These are phyloP conservation scores for Pseudomyrmex dendroicus DNA, from an alignment of 1,140 invertebrate genomes.

Conservation along the genomic window DNA sequence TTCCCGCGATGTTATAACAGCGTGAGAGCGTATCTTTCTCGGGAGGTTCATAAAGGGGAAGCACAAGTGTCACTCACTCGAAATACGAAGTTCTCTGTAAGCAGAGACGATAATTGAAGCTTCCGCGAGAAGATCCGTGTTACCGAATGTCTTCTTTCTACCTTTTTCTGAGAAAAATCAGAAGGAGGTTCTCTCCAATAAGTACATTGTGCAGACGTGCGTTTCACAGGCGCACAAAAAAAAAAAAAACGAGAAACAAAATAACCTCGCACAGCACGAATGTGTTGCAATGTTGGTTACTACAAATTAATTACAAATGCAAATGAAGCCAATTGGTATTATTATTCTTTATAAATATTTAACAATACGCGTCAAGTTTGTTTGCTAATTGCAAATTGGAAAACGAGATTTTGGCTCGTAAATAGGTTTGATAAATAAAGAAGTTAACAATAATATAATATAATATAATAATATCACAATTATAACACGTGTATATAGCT, in stretches of 20 bases:
- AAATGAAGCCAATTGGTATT: too few relatives aligned
- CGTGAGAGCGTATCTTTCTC: constrained; percentile 9
- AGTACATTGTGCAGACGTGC: not conserved
- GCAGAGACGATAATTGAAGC: constrained; percentile 26
- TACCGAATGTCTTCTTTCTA: not conserved
- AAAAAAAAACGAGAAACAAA: too few relatives aligned
- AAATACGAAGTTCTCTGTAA: constrained; percentile 24
- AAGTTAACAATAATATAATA: not conserved
- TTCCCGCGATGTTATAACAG: constrained; percentile 48
- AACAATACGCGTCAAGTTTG: not conserved
- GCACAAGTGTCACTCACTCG: constrained; percentile 11
- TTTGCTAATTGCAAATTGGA: not conserved
- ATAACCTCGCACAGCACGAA: too few relatives aligned
- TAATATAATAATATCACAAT: not conserved
- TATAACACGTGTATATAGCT: too few relatives aligned
- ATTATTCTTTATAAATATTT: constrained; percentile 1
- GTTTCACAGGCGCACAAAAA: not conserved
- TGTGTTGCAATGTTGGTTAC: too few relatives aligned
- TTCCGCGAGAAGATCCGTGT: constrained; percentile 9
- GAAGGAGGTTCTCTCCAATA: not conserved
- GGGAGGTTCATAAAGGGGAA: constrained; percentile 10
- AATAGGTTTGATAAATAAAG: constrained; percentile 14
- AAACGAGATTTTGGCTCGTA: not conserved
- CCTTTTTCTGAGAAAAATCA: not conserved
- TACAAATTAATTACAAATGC: too few relatives aligned